A percentile compares a stretch with the other conserved stretches of the same genome.
Evolutionary conservation across 2,113 vertebrate species (phyloP).

Genomic region (Podocnemis expansa): DNA sequence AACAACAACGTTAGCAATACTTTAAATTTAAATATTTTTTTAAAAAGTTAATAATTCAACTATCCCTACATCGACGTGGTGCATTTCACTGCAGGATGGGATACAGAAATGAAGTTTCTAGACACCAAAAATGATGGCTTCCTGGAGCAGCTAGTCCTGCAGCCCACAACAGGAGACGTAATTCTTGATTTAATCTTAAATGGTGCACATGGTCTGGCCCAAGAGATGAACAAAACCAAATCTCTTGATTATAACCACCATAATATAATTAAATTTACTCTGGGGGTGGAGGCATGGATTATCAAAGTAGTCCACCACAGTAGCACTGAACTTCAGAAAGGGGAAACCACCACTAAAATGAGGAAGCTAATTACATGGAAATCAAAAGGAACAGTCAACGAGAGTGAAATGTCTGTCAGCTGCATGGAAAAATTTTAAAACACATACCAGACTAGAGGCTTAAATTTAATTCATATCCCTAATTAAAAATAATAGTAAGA

Average conservation of each 20-base stretch:
- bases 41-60: background rate
- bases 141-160: background rate
- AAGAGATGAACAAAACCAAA: background rate
- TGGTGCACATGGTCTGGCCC: background rate
- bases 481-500: background rate
- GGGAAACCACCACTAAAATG: background rate
- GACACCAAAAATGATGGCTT: background rate
- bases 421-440: background rate
- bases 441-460: background rate
- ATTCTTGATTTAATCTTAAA: background rate
- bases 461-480: background rate
- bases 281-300: background rate
- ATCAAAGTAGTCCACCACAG: background rate
- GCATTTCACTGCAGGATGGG: background rate
- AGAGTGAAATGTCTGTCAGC: background rate
- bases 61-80: background rate
- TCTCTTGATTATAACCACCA: background rate
- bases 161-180: background rate
- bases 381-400: background rate
- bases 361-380: background rate
- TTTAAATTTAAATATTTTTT: too few species aligned
- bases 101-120: background rate
- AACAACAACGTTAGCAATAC: too few species aligned
- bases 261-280: background rate
- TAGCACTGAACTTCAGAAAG: background rate